These are phyloP conservation scores for Hyppa rectilinea DNA, from an alignment of 2,888 invertebrate species.

Conservation along the genomic window DNA sequence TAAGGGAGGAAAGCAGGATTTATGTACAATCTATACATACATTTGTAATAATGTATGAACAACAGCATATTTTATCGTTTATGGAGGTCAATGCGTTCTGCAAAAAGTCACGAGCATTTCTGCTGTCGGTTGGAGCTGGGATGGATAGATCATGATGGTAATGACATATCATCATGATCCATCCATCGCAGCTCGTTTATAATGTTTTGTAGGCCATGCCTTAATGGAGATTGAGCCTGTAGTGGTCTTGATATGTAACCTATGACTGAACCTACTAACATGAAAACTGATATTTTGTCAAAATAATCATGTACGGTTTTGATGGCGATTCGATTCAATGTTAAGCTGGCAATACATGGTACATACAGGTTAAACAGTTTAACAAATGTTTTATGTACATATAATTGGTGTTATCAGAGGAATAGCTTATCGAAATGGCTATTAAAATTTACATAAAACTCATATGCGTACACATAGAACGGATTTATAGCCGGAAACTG, in stretches of 20 bases:
- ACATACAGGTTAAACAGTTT: not conserved
- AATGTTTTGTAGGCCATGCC: slow-evolving; percentile 19
- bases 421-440: slow-evolving; percentile 37
- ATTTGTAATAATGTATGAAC: slow-evolving; percentile 53
- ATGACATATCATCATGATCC: slow-evolving; percentile 24
- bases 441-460: slow-evolving; percentile 27
- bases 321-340: not conserved
- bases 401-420: slow-evolving; percentile 32
- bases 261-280: not conserved
- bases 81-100: slow-evolving; percentile 43
- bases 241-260: not conserved
- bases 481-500: slow-evolving; percentile 4
- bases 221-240: slow-evolving; percentile 1
- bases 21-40: slow-evolving; percentile 43
- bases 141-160: no score
- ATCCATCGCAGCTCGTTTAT: slow-evolving; percentile 9
- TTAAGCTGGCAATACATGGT: not conserved
- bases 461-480: not conserved
- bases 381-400: slow-evolving; percentile 2
- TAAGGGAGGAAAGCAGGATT: slow-evolving; percentile 60
- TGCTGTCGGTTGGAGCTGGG: no score
- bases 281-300: not conserved
- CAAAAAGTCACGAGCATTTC: slow-evolving; percentile 42
- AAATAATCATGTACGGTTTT: not conserved
- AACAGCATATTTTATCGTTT: slow-evolving; percentile 54